Conservation (phyloP, 2,113 vertebrate genomes). For the Hipposideros armiger region DNA sequence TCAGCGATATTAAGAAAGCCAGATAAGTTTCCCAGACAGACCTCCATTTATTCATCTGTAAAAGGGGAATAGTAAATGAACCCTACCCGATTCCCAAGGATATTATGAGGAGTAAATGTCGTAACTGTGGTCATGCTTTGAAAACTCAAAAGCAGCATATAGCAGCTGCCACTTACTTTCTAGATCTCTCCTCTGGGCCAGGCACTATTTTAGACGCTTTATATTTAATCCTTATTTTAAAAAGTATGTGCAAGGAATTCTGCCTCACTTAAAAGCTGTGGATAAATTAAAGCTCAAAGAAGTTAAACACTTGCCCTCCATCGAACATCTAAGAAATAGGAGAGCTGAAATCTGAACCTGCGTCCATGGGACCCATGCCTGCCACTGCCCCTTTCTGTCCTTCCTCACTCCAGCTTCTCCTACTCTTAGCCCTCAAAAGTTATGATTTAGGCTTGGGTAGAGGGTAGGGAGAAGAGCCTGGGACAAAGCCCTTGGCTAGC, state of each 20-base stretch:
- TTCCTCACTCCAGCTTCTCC: neutral
- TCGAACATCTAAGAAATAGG: neutral
- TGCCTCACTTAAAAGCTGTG: neutral
- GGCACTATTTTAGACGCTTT: neutral
- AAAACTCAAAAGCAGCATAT: neutral
- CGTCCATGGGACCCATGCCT: neutral
- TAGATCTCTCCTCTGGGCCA: neutral
- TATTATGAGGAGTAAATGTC: neutral
- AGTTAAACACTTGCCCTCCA: neutral
- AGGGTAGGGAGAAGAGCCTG: neutral
- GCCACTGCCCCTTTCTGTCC: neutral
- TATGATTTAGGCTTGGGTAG: neutral
- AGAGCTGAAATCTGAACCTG: neutral
- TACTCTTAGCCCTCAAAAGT: neutral
- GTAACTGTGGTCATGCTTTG: neutral
- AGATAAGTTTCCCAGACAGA: neutral
- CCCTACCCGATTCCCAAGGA: neutral
- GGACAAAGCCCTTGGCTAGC: neutral
- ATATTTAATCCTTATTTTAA: neutral
- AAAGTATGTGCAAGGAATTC: no score
- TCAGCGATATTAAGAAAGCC: conserved; percentile 4
- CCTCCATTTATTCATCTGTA: neutral
- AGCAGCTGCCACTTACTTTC: neutral
- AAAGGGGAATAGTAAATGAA: neutral
- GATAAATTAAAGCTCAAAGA: neutral